Evolutionary conservation across 1,140 invertebrate species (phyloP), one percentile per base, ranked within the genome.

Genomic region (Atta texana): DNA sequence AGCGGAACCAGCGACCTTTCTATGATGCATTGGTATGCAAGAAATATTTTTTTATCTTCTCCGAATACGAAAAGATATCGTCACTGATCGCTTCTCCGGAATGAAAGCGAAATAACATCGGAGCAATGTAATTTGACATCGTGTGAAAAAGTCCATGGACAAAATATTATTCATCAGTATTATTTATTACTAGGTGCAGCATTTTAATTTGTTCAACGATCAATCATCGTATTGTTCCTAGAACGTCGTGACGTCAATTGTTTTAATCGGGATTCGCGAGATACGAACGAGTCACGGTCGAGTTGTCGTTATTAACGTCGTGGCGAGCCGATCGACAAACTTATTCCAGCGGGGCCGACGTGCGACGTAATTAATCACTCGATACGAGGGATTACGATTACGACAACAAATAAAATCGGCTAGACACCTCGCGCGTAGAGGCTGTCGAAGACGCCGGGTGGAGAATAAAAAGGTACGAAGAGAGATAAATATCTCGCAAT

Each of bases 1-100:
- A 89, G 90, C 92, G 87, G 92, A 93, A 92, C 85, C 87, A 88
- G 91, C 90, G 91, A 92, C 93, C 92, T 92, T 94, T 90, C 92
- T 76, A 89, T 88, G 87, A 31, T 31, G 28, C 28, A 31, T 3
- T 85, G 92, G 92, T 89, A 88, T 86, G 88, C 12, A 3, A 55
- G 16, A 14, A 57, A 51, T 69, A 51, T 66, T n/a, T 76, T 80
- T 82, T 68, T 85, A 61, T 87, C 68, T 87, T 76, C 39, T 51
- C 61, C 86, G 77, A 85, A 69, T 68, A 78, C 59, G 86, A 69
- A 80, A 84, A 86, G 81, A 88, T 87, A 81, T 89, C 69, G 75
- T 66, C 66, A 76, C 51, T 78, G 74, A 89, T 89, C 88, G 75
- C 63, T 64, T 28, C 64, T 64, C 28, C 63, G 61, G 6, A 28